phyloP scores from a whole-genome alignment of 2,888 invertebrate species.

The Rhorus exstirpatorius region DNA sequence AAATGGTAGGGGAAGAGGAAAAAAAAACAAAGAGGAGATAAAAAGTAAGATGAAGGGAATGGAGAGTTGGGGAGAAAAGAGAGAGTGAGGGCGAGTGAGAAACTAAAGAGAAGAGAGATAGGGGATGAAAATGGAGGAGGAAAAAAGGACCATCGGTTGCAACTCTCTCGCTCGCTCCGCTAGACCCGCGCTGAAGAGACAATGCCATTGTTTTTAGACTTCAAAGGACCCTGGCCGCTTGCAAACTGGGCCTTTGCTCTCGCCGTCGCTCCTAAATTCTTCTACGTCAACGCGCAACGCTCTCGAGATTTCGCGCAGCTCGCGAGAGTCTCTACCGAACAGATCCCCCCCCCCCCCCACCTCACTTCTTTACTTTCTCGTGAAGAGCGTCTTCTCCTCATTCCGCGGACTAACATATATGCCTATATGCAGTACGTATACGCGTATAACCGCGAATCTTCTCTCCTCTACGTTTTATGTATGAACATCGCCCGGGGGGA shows the following conservation, averaged over 20 bases:
- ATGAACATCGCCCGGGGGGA: constrained; percentile 80
- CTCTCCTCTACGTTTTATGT: constrained; percentile 76
- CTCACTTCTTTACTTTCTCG: constrained; percentile 32
- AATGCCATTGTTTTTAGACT: constrained; percentile 86
- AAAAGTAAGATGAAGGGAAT: constrained; percentile 42
- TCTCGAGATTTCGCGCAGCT: constrained; percentile 70
- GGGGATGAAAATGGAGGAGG: constrained; percentile 69
- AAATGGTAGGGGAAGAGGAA: constrained; percentile 58
- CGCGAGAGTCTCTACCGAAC: constrained; percentile 40
- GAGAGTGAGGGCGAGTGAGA: constrained; percentile 35
- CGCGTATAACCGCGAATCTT: constrained; percentile 63
- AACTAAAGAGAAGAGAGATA: constrained; percentile 31
- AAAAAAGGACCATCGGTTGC: constrained; percentile 74
- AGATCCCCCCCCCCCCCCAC: constrained; percentile 33
- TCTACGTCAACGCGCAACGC: constrained; percentile 84
- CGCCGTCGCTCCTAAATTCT: constrained; percentile 86
- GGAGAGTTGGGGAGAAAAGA: constrained; percentile 58
- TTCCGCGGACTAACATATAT: constrained; percentile 38
- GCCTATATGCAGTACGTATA: constrained; percentile 30
- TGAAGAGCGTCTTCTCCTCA: constrained; percentile 27
- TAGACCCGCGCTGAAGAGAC: constrained; percentile 81
- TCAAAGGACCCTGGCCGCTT: constrained; percentile 84
- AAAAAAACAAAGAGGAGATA: constrained; percentile 57
- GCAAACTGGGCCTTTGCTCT: constrained; percentile 84
- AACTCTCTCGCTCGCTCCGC: constrained; percentile 81